Percentiles rank a stretch among this genome's conserved stretches.
Conservation (phyloP, 2,888 invertebrate genomes). For the Anthophora plumipes region DNA sequence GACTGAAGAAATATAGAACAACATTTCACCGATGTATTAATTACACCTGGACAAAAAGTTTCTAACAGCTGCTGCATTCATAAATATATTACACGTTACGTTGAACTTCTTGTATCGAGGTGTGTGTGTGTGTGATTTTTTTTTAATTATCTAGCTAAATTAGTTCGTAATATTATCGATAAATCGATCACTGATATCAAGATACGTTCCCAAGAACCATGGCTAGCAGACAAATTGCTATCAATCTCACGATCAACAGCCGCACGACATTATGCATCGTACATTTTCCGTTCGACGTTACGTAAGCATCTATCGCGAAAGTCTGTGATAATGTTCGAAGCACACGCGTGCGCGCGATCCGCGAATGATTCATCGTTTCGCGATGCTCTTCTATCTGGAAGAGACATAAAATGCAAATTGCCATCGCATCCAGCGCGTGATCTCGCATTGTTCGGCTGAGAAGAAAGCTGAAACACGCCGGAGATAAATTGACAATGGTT, state of each 20-base stretch:
- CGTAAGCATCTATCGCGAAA: constrained; percentile 39
- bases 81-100: no score
- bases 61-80: no score
- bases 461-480: not conserved
- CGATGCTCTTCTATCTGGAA: constrained; percentile 42
- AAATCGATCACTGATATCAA: not conserved
- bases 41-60: no score
- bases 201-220: not conserved
- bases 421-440: not conserved
- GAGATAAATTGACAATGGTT: constrained; percentile 13
- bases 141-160: not conserved
- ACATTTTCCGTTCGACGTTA: constrained; percentile 35
- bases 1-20: no score
- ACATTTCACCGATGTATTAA: no score
- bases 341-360: not conserved
- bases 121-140: no score
- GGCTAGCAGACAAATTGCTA: not conserved
- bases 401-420: constrained; percentile 46
- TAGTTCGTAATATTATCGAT: not conserved
- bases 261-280: not conserved
- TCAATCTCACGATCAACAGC: not conserved
- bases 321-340: constrained; percentile 22
- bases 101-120: no score
- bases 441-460: constrained; percentile 12
- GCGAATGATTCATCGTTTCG: constrained; percentile 52